These are phyloP conservation scores for Cepaea nemoralis DNA, from an alignment of 1,140 invertebrate species.

Conservation along the genomic window DNA sequence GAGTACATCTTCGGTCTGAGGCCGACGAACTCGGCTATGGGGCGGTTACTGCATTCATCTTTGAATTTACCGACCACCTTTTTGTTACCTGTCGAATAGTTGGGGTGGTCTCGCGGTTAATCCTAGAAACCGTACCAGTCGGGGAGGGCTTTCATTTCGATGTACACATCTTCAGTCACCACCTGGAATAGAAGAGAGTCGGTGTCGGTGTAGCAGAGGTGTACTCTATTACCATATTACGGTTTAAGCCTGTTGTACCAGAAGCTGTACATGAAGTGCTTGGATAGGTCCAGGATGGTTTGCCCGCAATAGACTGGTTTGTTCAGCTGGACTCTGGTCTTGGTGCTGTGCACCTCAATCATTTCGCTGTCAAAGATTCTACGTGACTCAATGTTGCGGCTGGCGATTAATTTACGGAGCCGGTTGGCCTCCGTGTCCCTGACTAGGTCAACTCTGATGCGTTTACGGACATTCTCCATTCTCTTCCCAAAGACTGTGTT, in stretches of 20 bases:
- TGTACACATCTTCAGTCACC: constrained; percentile 53
- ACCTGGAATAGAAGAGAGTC: constrained; percentile 70
- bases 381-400: constrained; percentile 61
- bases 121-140: constrained; percentile 40
- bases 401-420: constrained; percentile 54
- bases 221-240: constrained; percentile 53
- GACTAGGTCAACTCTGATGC: constrained; percentile 59
- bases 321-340: constrained; percentile 49
- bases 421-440: constrained; percentile 25
- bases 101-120: background rate
- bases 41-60: constrained; percentile 71
- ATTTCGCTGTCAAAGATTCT: constrained; percentile 63
- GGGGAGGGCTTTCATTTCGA: constrained; percentile 55
- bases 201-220: constrained; percentile 69
- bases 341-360: constrained; percentile 45
- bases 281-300: constrained; percentile 53
- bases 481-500: constrained; percentile 74
- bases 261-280: constrained; percentile 61
- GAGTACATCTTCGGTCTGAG: constrained; percentile 70
- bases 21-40: constrained; percentile 70
- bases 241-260: constrained; percentile 54
- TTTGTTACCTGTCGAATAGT: constrained; percentile 62
- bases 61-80: constrained; percentile 73
- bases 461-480: constrained; percentile 70
- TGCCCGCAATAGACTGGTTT: constrained; percentile 57